Conservation (phyloP, 1,140 invertebrate species). For the Nasonia longicornis region DNA sequence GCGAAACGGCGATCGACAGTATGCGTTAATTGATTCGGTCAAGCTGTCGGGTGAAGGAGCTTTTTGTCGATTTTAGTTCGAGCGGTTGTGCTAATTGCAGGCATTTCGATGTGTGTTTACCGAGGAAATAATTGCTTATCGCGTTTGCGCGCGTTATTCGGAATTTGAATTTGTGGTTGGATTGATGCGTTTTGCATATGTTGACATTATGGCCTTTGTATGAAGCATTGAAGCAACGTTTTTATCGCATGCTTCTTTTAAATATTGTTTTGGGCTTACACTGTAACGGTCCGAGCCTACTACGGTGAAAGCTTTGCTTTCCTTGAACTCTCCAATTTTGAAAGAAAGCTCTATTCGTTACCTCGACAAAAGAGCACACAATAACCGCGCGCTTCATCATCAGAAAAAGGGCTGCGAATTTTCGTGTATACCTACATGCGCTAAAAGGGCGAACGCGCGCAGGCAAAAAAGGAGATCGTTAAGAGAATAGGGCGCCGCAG, state of each 20-base stretch:
- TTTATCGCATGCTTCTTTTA: not conserved
- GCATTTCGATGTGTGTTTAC: not conserved
- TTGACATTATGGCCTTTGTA: not conserved
- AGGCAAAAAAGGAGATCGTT: conserved; percentile 6
- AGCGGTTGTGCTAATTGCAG: not conserved
- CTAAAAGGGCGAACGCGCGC: not conserved
- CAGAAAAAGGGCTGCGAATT: conserved; percentile 34
- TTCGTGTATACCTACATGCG: conserved; percentile 19
- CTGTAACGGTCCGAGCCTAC: no score
- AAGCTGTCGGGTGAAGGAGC: not conserved
- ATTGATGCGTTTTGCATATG: no score
- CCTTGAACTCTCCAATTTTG: not conserved
- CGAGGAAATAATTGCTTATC: not conserved
- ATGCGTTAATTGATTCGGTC: not conserved
- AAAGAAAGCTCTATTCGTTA: no score
- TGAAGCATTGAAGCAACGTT: not conserved
- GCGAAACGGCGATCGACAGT: not conserved
- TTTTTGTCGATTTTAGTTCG: not conserved
- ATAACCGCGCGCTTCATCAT: not conserved
- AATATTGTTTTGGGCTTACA: not conserved
- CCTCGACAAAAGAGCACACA: conserved; percentile 31
- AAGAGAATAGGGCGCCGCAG: conserved; percentile 2
- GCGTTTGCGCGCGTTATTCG: not conserved
- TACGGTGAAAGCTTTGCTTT: not conserved
- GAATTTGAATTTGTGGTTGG: not conserved